Evolutionary conservation across 2,888 invertebrate genomes (phyloP), one percentile per base, ranked within the genome.

Genomic region (Caprella mutica): DNA sequence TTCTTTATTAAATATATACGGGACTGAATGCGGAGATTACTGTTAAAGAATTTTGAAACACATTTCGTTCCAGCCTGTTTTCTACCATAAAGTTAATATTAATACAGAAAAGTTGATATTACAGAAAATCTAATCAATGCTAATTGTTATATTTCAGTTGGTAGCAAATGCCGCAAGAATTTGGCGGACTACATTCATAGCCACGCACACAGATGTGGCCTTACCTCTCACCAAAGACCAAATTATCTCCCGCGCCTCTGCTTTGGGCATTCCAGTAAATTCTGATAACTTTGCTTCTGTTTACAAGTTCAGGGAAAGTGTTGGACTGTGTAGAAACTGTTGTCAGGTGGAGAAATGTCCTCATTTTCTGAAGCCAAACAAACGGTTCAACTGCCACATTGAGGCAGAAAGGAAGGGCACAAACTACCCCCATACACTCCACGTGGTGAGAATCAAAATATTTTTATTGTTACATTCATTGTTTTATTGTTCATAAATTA

Each of bases 341-440:
- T 61, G 61, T 17, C 57, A 58, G 27, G 54, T 55, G 17, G 51
- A 48, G 26, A 48, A 24, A 21, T 61, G 61, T 30, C 61, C 61
- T 1, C 52, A 55, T 24, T 61, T 44, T 38, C 55, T 61, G 35
- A 1, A 24, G 6, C 55, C 61, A 4, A 42, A 35, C 27, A 30
- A 46, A 23, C 54, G 39, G 23, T 61, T 61, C 48, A 61, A 55
- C 43, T 56, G 56, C 33, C 61, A 61, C 33, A 29, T 61, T 4
- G 19, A 54, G 14, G 35, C 55, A 26, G 57, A 57, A 33, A 38
- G 61, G 6, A 29, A 42, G 14, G 5, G 8, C 1, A 19, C 14
- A 3, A 29, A 55, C 27, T 61, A 57, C 26, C 58, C 55, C 9
- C 61, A 58, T 46, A 26, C 52, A n/a, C 48, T 61, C n/a, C 61